These are phyloP conservation scores for Corythaixoides concolor DNA, from an alignment of 2,113 vertebrate species.

Conservation along the genomic window DNA sequence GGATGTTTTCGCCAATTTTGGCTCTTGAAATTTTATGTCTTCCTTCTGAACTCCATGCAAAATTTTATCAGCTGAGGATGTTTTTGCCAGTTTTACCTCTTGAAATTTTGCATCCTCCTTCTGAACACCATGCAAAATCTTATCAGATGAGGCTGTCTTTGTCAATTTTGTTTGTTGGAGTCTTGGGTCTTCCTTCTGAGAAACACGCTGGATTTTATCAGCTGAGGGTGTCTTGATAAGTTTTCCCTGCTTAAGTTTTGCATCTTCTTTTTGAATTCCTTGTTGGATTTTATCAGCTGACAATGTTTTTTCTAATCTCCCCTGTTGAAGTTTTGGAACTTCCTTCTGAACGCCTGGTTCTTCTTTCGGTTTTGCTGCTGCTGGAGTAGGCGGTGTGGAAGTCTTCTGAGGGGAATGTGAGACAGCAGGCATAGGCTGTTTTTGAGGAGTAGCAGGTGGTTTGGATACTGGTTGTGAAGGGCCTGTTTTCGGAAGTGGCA, in stretches of 20 bases:
- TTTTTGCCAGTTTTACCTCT: conserved; percentile 56
- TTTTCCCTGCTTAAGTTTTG: conserved; percentile 48
- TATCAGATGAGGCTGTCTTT: conserved; percentile 59
- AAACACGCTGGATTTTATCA: conserved; percentile 48
- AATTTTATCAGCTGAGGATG: conserved; percentile 54
- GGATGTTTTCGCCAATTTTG: conserved; percentile 38
- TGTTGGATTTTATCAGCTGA: conserved; percentile 58
- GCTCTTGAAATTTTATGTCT: conserved; percentile 26
- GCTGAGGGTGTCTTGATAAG: conserved; percentile 52
- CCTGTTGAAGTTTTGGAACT: conserved; percentile 45
- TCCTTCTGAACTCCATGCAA: conserved; percentile 38
- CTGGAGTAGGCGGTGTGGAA: neutral
- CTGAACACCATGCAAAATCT: conserved; percentile 27
- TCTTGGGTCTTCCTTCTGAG: conserved; percentile 55
- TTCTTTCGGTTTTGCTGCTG: conserved; percentile 58
- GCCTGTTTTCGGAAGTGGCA: conserved; percentile 63
- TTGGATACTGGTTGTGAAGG: conserved; percentile 71
- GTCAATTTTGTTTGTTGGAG: conserved; percentile 56
- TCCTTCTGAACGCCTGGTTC: conserved; percentile 61
- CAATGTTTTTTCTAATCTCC: conserved; percentile 40
- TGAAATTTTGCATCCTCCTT: conserved; percentile 32
- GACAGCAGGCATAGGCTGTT: conserved; percentile 46
- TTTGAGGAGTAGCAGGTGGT: conserved; percentile 53
- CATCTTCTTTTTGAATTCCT: conserved; percentile 45
- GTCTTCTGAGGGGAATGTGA: conserved; percentile 53